These are phyloP conservation scores for Aspiorhynchus laticeps DNA, from an alignment of 2,113 vertebrate species.

Conservation along the genomic window DNA sequence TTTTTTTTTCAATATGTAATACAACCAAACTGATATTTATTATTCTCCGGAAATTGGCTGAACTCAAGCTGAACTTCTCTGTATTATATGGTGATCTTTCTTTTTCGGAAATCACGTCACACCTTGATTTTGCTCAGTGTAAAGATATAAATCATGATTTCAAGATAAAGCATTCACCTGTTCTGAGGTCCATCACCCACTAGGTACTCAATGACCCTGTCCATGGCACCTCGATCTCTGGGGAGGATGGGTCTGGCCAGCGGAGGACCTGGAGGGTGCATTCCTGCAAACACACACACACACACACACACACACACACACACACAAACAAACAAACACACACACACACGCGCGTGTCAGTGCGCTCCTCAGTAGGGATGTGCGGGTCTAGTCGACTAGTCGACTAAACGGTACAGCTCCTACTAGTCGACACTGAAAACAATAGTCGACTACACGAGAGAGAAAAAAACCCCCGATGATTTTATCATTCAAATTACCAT, in stretches of 20 bases:
- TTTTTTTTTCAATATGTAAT: too few species aligned
- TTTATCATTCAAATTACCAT: too few species aligned
- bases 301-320: slow-evolving; percentile 27
- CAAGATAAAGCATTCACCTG: slow-evolving; percentile 76
- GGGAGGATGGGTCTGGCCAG: slow-evolving; percentile 93
- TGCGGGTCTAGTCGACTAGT: too few species aligned
- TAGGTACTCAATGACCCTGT: slow-evolving; percentile 95
- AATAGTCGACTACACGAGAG: too few species aligned
- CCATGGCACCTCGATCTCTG: slow-evolving; percentile 87
- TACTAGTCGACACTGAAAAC: too few species aligned
- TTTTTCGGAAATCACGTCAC: neutral
- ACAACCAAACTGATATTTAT: neutral
- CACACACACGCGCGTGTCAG: neutral
- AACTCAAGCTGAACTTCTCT: neutral
- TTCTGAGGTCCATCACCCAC: slow-evolving; percentile 98
- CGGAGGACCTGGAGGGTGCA: slow-evolving; percentile 95
- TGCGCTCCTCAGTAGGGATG: neutral
- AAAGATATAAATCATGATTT: slow-evolving; percentile 23
- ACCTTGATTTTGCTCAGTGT: neutral
- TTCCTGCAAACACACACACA: slow-evolving; percentile 74
- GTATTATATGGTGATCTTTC: neutral
- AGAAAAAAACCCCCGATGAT: too few species aligned
- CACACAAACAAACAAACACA: too few species aligned
- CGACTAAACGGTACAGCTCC: too few species aligned
- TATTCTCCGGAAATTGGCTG: neutral